Conservation (phyloP, 2,888 invertebrate genomes). For the Noctua comes region DNA sequence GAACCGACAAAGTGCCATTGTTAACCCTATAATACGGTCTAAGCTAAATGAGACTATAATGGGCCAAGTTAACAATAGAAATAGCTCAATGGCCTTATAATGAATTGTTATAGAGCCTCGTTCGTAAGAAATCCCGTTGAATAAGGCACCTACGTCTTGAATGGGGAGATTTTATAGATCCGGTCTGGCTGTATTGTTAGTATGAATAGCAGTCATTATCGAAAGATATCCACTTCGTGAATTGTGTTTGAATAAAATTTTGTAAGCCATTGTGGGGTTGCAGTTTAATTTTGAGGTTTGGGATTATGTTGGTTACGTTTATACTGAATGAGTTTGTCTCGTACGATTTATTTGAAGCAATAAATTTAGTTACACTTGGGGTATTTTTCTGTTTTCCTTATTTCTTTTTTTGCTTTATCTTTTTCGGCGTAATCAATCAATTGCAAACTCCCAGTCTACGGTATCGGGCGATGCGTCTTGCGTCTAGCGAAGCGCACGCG, state of each 20-base stretch:
- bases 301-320: conserved; percentile 19
- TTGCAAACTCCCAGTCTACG: neutral
- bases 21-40: conserved; percentile 72
- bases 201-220: conserved; percentile 84
- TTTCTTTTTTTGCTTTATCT: neutral
- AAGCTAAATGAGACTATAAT: conserved; percentile 84
- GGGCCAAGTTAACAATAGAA: conserved; percentile 79
- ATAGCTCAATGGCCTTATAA: conserved; percentile 85
- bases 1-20: conserved; percentile 71
- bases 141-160: conserved; percentile 84
- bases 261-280: conserved; percentile 64
- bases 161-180: conserved; percentile 81
- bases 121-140: conserved; percentile 81
- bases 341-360: neutral
- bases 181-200: conserved; percentile 82
- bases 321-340: conserved; percentile 26
- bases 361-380: conserved; percentile 2
- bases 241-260: conserved; percentile 75
- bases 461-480: neutral
- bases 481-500: neutral
- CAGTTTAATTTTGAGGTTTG: conserved; percentile 51
- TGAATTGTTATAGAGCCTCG: conserved; percentile 85
- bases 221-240: conserved; percentile 73
- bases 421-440: neutral
- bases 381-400: neutral